Conservation (phyloP, 2,888 invertebrate genomes). For the Cremastinae sp. region DNA sequence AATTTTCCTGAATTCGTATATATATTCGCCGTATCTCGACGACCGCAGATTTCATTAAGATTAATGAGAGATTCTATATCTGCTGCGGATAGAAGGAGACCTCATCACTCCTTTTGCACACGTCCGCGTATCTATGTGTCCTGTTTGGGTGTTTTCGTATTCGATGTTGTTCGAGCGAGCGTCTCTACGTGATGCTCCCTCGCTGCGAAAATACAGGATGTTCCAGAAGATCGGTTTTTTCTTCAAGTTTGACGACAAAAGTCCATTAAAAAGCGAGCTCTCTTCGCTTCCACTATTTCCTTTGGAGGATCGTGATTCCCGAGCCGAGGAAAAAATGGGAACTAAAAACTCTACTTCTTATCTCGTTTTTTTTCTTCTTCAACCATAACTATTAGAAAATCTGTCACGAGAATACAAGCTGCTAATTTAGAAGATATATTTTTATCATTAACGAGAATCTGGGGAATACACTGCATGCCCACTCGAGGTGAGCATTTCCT, state of each 20-base stretch:
- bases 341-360: neutral
- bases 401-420: constrained; percentile 15
- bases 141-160: neutral
- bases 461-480: neutral
- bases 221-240: neutral
- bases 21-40: neutral
- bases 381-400: neutral
- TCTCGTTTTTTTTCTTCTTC: neutral
- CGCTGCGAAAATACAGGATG: neutral
- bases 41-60: constrained; percentile 49
- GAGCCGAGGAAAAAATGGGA: neutral
- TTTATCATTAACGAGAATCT: constrained; percentile 35
- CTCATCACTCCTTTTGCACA: too few relatives aligned
- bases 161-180: constrained; percentile 3
- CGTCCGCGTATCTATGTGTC: too few relatives aligned
- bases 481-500: constrained; percentile 6
- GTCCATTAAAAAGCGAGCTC: too few relatives aligned
- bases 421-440: constrained; percentile 31
- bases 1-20: constrained; percentile 3
- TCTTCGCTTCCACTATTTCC: too few relatives aligned
- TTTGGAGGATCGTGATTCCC: too few relatives aligned
- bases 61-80: constrained; percentile 41
- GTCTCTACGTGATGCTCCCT: constrained; percentile 41
- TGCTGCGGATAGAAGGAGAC: neutral
- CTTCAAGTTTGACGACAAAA: too few relatives aligned